Base-by-base conservation (phyloP, 2,113 vertebrate genomes). In the Procavia capensis region DNA sequence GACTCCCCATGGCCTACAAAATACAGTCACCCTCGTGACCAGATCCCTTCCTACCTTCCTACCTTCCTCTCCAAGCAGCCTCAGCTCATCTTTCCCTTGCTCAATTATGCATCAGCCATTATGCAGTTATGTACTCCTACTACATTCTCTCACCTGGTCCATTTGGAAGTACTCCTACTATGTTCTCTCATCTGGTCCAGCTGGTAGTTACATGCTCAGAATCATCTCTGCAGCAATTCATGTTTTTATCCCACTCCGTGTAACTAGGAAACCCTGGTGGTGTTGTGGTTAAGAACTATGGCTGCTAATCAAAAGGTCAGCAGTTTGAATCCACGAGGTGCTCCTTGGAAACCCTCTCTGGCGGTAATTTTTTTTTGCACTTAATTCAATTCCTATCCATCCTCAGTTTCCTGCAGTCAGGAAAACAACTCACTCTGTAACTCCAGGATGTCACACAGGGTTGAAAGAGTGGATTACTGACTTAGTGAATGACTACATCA, bases 101-200 rank as follows among this genome's bases (percentile, higher is more conserved):
- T 41, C 29, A 45, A 41, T 19, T 39, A n/a, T 45, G 13, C 1
- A 39, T 8, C 41, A 36, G 57, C 50, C 39, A 50, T 36, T 16
- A 64, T 6, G 59, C 75, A 84, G 10, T n/a, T 11, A 14, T 1
- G 5, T 7, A 31, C 5, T 4, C 11, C 10, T 13, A 34, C 25
- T 6, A 13, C 20, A 9, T 6, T 20, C 6, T 78, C 57, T 82
- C 31, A 19, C 22, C 64, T 76, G 25, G 54, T 78, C 22, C 24
- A 16, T 25, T 10, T 24, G 16, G 61, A 72, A 43, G 41, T 10
- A 54, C 0, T 0, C 5, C 2, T 19, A 8, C 14, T 25, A n/a
- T 4, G 8, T 29, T 63, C 34, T 76, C 31, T 92, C 31, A n/a
- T n/a, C n/a, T n/a, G n/a, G n/a, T n/a, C n/a, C n/a, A n/a, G n/a